Evolutionary conservation across 2,797 vertebrate species (phyloP).

Genomic region (Leptodactylus fallax): DNA sequence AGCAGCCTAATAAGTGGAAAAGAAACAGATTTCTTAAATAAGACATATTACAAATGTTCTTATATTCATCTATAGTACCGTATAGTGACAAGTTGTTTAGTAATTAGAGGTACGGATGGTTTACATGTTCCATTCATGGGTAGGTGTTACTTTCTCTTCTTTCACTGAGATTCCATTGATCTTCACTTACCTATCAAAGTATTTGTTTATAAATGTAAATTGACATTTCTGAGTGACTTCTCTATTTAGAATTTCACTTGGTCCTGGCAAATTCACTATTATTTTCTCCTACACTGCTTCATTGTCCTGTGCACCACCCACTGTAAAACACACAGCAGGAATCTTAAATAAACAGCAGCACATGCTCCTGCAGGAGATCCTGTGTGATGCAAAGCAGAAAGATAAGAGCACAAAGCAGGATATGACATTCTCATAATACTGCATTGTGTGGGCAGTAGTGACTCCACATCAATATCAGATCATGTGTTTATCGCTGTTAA

Average conservation of each 20-base stretch:
- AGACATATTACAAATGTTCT: too few relatives aligned
- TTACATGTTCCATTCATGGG: too few relatives aligned
- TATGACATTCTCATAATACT: constrained; percentile 43
- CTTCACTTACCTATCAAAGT: neutral
- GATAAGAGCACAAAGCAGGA: constrained; percentile 48
- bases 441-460: constrained; percentile 27
- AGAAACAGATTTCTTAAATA: too few relatives aligned
- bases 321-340: constrained; percentile 48
- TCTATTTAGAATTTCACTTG: constrained; percentile 42
- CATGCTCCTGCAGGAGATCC: constrained; percentile 49
- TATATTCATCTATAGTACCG: too few relatives aligned
- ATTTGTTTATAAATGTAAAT: constrained; percentile 30
- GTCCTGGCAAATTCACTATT: constrained; percentile 36
- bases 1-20: too few relatives aligned
- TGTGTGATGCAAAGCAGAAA: constrained; percentile 51
- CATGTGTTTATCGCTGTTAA: constrained; percentile 34
- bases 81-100: too few relatives aligned
- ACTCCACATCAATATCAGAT: constrained; percentile 29
- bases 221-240: constrained; percentile 28
- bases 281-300: constrained; percentile 37
- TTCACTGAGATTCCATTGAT: constrained; percentile 17
- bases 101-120: too few relatives aligned
- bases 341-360: constrained; percentile 49
- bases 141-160: neutral
- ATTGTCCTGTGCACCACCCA: constrained; percentile 43